Percentiles rank a stretch among this genome's conserved stretches.
Conservation (phyloP, 2,113 vertebrate species). For the Crotalus helleri region DNA sequence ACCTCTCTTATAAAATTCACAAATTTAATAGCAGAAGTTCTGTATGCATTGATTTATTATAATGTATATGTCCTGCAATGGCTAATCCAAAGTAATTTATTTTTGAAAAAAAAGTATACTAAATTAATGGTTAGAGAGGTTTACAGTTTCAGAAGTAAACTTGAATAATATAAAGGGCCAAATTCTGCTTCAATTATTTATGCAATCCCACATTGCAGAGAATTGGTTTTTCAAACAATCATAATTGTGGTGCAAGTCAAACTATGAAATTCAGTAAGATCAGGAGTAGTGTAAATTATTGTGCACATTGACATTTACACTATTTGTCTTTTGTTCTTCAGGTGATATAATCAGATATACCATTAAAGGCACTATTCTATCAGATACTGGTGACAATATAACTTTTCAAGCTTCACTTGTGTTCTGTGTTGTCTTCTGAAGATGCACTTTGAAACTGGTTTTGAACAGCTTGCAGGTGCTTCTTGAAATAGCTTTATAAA, state of each 20-base stretch:
- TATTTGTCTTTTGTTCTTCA: slow-evolving; percentile 52
- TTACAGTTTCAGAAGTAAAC: slow-evolving; percentile 63
- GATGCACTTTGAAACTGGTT: slow-evolving; percentile 36
- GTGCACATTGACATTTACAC: slow-evolving; percentile 31
- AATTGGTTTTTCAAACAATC: slow-evolving; percentile 36
- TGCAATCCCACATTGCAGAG: slow-evolving; percentile 44
- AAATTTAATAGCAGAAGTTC: slow-evolving; percentile 63
- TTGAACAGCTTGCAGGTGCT: slow-evolving; percentile 32
- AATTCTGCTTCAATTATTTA: slow-evolving; percentile 51
- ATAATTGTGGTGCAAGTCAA: slow-evolving; percentile 33
- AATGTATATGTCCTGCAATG: slow-evolving; percentile 61
- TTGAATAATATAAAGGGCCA: slow-evolving; percentile 57
- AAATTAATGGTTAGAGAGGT: slow-evolving; percentile 65
- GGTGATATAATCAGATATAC: slow-evolving; percentile 40
- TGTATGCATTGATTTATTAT: slow-evolving; percentile 60
- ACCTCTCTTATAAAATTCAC: slow-evolving; percentile 18
- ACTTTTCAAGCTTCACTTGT: slow-evolving; percentile 44
- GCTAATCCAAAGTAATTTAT: slow-evolving; percentile 62
- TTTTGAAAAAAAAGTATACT: slow-evolving; percentile 57
- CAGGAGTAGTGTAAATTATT: slow-evolving; percentile 48
- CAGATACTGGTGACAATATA: slow-evolving; percentile 50
- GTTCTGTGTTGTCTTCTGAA: slow-evolving; percentile 43
- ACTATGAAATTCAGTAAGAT: slow-evolving; percentile 37
- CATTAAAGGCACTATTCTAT: slow-evolving; percentile 46
- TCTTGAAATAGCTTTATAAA: slow-evolving; percentile 8